A percentile compares a stretch with the other conserved stretches of the same genome.
phyloP scores from a whole-genome alignment of 1,140 invertebrate genomes.

The Drosophila auraria region DNA sequence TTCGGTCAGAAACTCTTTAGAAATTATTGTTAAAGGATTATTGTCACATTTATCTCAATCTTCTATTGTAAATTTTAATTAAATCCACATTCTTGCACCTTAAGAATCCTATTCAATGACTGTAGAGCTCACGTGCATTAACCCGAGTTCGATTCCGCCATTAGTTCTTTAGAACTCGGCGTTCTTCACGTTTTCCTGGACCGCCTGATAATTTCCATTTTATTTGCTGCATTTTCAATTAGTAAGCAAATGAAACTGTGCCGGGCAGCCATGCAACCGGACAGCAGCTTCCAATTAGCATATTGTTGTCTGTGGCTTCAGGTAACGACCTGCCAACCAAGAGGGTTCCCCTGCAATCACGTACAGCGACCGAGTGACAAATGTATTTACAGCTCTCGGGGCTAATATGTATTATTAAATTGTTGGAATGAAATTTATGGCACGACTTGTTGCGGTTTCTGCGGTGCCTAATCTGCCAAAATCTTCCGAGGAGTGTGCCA shows the following conservation, averaged over 20 bases:
- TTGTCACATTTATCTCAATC: background rate
- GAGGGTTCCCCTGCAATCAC: slow-evolving; percentile 39
- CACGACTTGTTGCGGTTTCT: slow-evolving; percentile 58
- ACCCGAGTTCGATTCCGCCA: background rate
- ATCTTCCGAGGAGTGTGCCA: slow-evolving; percentile 39
- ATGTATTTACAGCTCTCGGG: slow-evolving; percentile 34
- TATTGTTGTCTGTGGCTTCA: slow-evolving; percentile 23
- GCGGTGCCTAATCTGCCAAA: slow-evolving; percentile 12
- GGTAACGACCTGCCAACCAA: slow-evolving; percentile 19
- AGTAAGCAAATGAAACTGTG: slow-evolving; percentile 29
- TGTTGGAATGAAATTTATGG: slow-evolving; percentile 57
- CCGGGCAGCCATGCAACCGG: background rate
- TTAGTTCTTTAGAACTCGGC: slow-evolving; percentile 2
- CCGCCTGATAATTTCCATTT: slow-evolving; percentile 21
- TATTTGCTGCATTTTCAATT: slow-evolving; percentile 37
- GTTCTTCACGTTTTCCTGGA: slow-evolving; percentile 45
- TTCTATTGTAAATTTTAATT: background rate
- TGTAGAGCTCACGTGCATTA: slow-evolving; percentile 9
- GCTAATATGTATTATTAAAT: slow-evolving; percentile 49
- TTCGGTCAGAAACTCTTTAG: no score
- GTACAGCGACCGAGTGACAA: slow-evolving; percentile 38
- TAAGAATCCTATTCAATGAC: slow-evolving; percentile 1
- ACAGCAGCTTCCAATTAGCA: slow-evolving; percentile 24
- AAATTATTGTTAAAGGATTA: background rate
- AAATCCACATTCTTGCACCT: background rate